Conservation (phyloP, 2,888 invertebrate species). For the Xestoiulus laeticollis region DNA sequence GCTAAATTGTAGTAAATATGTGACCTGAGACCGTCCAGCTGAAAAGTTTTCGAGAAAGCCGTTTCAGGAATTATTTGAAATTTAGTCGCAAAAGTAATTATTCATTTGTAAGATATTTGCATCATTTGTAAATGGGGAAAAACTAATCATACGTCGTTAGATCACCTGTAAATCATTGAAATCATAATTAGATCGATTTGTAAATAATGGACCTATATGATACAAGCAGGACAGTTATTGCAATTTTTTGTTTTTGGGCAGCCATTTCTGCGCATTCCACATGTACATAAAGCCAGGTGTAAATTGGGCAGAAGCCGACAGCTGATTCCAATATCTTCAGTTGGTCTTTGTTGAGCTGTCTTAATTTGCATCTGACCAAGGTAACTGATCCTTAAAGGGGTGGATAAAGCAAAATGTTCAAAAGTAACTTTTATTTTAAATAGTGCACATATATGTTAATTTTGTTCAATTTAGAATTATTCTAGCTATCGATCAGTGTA, state of each 20-base stretch:
- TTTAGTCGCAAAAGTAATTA: neutral
- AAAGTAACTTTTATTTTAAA: neutral
- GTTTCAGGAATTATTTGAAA: neutral
- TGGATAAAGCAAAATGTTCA: neutral
- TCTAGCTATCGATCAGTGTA: neutral
- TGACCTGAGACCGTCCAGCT: neutral
- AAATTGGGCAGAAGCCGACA: neutral
- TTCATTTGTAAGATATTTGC: neutral
- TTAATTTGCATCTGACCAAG: neutral
- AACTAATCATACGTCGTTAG: neutral
- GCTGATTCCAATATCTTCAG: neutral
- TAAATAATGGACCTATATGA: neutral
- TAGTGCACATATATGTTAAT: neutral
- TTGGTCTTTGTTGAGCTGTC: neutral
- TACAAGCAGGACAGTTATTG: neutral
- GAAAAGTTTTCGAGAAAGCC: neutral
- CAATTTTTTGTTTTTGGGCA: slow-evolving; percentile 12
- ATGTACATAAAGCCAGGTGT: neutral
- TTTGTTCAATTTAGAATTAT: neutral
- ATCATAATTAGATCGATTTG: neutral
- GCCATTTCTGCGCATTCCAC: slow-evolving; percentile 30
- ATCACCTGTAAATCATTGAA: neutral
- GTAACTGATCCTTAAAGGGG: neutral
- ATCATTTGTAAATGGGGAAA: neutral
- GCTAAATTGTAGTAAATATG: neutral